Base-by-base conservation (phyloP, 2,113 vertebrate genomes). In the Xiphias gladius region DNA sequence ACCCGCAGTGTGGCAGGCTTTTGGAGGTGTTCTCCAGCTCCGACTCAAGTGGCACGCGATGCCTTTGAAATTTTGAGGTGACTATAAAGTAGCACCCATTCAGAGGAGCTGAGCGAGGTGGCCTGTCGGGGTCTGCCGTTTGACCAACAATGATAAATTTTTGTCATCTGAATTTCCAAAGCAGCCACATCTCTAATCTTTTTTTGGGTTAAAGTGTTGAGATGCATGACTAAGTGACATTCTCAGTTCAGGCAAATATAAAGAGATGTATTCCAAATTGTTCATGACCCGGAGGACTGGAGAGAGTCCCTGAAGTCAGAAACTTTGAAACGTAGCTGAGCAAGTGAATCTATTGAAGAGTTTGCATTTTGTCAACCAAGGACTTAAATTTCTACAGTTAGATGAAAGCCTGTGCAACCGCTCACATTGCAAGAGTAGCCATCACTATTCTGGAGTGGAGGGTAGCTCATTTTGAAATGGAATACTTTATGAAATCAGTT, bases 401-500 rank as follows among this genome's bases (percentile, higher is more conserved):
- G 55, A 84, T 82, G 74, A 65, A 41, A 50, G 75, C 67, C 22
- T 28, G 16, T 24, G 20, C 43, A 43, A 1, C 50, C 11, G 46
- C 80, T 82, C 79, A 54, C 73, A 57, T 73, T 84, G 66, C 67
- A 73, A 63, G 37, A 82, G 68, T 75, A 69, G 52, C 24, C 65
- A 16, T 85, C 66, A 70, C 37, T 55, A 76, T 76, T 79, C 46
- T 19, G 19, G 58, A 84, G 73, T 58, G 62, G 79, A 73, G 65
- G 77, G 77, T 30, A 66, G 76, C 79, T 91, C 83, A 70, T 90
- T 89, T 88, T 64, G 72, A 81, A 88, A 89, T 76, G 48, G 58
- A 89, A 89, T 84, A 82, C 86, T 88, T 88, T 75, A 79, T 84
- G 61, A 87, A 91, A 92, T 92, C 76, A 67, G 43, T 79, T 92